phyloP scores from a whole-genome alignment of 2,888 invertebrate genomes.

The Harpagoxenus sublaevis region DNA sequence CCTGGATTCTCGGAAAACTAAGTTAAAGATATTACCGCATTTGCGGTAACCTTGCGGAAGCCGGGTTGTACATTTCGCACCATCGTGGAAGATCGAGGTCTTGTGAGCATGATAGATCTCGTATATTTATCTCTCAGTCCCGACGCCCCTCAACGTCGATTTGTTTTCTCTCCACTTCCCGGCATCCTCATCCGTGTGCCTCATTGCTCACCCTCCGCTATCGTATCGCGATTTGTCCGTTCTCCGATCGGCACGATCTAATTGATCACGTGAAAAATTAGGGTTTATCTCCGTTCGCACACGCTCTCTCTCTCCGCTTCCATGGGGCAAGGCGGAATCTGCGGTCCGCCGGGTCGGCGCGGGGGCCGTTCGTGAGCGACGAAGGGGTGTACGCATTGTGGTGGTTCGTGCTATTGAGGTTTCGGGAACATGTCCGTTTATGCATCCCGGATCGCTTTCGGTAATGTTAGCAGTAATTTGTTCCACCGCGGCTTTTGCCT shows the following conservation, averaged over 20 bases:
- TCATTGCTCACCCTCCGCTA: constrained; percentile 33
- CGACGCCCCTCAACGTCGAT: constrained; percentile 27
- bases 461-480: constrained; percentile 64
- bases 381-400: constrained; percentile 43
- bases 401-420: constrained; percentile 63
- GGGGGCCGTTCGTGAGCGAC: constrained; percentile 40
- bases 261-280: constrained; percentile 58
- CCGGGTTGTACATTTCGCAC: constrained; percentile 12
- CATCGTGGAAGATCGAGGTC: constrained; percentile 36
- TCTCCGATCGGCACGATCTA: constrained; percentile 52
- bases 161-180: not conserved
- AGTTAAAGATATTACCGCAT: constrained; percentile 44
- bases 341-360: not conserved
- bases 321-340: not conserved
- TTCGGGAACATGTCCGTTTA: constrained; percentile 65
- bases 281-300: constrained; percentile 28
- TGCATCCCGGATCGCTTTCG: constrained; percentile 64
- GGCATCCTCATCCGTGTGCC: not conserved
- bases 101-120: constrained; percentile 53
- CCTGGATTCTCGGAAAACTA: constrained; percentile 25
- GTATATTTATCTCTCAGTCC: constrained; percentile 32
- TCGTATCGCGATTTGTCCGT: constrained; percentile 46
- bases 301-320: not conserved
- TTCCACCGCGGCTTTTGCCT: constrained; percentile 58
- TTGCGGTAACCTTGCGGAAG: constrained; percentile 24